These are phyloP conservation scores for Tyrophagus putrescentiae DNA, from an alignment of 1,140 invertebrate genomes.

Conservation along the genomic window DNA sequence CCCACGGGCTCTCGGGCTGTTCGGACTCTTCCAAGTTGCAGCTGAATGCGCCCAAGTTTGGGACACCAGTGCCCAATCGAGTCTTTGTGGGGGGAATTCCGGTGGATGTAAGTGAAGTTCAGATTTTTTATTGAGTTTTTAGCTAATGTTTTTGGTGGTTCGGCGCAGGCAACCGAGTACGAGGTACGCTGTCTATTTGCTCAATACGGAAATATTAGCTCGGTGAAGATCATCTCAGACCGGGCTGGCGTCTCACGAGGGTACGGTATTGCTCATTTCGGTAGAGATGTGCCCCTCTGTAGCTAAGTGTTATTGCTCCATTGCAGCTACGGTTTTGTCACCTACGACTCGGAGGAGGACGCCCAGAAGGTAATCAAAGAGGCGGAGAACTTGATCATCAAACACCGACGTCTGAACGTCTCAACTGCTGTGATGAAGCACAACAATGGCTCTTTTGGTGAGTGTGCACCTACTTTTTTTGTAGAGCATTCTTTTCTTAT, in stretches of 20 bases:
- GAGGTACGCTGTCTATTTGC: slow-evolving; percentile 37
- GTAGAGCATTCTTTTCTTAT: neutral
- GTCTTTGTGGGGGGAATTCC: slow-evolving; percentile 90
- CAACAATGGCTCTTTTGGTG: neutral
- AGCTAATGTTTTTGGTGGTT: slow-evolving; percentile 13
- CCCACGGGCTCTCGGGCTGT: too few species aligned
- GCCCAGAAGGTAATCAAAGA: slow-evolving; percentile 47
- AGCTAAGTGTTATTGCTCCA: neutral
- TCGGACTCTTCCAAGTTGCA: too few species aligned
- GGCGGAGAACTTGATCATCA: slow-evolving; percentile 52
- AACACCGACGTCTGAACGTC: slow-evolving; percentile 69
- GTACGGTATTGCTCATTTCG: slow-evolving; percentile 27
- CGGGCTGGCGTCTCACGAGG: slow-evolving; percentile 84
- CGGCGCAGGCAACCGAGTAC: slow-evolving; percentile 31
- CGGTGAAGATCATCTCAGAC: slow-evolving; percentile 84
- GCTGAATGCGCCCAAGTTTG: slow-evolving; percentile 22
- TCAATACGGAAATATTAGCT: slow-evolving; percentile 70
- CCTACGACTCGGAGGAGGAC: slow-evolving; percentile 80
- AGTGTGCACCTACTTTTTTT: slow-evolving; percentile 2
- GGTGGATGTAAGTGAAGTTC: slow-evolving; percentile 37
- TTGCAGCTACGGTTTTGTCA: slow-evolving; percentile 67
- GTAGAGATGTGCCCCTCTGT: neutral
- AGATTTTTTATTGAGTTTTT: neutral
- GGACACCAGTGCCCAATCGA: slow-evolving; percentile 50
- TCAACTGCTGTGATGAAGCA: slow-evolving; percentile 79